phyloP scores from a whole-genome alignment of 1,140 invertebrate genomes.

The Drosophila murphyi region DNA sequence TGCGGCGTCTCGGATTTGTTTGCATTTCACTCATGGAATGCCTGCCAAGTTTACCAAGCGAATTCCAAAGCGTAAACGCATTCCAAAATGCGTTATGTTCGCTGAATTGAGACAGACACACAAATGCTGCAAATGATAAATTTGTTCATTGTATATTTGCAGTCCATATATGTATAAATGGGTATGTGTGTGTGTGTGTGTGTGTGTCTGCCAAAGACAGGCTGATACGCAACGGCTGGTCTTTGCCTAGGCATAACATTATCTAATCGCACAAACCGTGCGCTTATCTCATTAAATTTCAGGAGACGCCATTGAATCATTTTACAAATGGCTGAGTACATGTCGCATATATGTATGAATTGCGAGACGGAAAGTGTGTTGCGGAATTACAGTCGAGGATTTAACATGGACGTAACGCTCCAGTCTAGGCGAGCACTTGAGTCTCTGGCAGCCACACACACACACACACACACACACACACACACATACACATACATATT shows the following conservation, averaged over 20 bases:
- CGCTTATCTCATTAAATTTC: conserved; percentile 78
- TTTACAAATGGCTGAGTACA: conserved; percentile 79
- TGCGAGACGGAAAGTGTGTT: neutral
- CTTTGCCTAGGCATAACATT: conserved; percentile 44
- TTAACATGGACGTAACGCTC: conserved; percentile 34
- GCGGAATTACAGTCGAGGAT: conserved; percentile 2
- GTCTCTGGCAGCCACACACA: conserved; percentile 16
- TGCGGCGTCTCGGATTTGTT: conserved; percentile 33
- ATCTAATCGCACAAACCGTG: conserved; percentile 66
- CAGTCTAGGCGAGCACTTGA: conserved; percentile 61
- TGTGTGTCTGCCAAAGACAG: conserved; percentile 6
- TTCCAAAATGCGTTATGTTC: conserved; percentile 28
- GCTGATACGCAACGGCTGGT: conserved; percentile 40
- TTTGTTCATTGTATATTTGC: neutral
- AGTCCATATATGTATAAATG: neutral
- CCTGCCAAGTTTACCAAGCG: conserved; percentile 11
- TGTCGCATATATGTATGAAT: conserved; percentile 61
- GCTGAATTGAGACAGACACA: neutral
- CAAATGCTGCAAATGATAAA: neutral
- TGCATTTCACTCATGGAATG: conserved; percentile 17
- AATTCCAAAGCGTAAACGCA: conserved; percentile 43
- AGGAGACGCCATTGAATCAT: conserved; percentile 80
- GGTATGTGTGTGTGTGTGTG: neutral
- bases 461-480: conserved; percentile 21
- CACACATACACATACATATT: conserved; percentile 28